Evolutionary conservation across 2,888 invertebrate genomes (phyloP), one percentile per base, ranked within the genome.

Genomic region (Metacarcinus magister): DNA sequence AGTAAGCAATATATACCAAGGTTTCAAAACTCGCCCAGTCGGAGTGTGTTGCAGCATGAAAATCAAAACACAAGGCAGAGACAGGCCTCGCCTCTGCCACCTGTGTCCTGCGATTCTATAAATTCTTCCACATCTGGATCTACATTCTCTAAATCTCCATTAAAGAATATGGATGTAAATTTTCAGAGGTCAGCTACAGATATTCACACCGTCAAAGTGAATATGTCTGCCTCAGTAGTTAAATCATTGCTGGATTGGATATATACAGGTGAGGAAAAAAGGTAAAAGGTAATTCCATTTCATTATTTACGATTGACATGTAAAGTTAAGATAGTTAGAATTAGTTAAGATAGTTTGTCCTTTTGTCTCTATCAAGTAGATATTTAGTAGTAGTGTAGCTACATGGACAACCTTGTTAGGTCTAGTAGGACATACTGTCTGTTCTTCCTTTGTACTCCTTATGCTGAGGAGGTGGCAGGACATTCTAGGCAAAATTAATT

Each of bases 181-280:
- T 3, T 48, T 2, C 54, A 44, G 10, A 44, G 32, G 46, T n/a
- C 60, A 13, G 39, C 44, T 67, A 67, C 39, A 43, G 32, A 23
- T 19, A 10, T 3, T 32, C 39, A n/a, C 28, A 87, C 46, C 28
- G 54, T 96, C 16, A 39, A 39, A 19, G 91, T 96, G 13, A 94
- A 94, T 39, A 96, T 96, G 95, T 94, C 95, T 43, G 91, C 94
- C 32, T 91, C 95, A 4, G 95, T 96, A 13, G 75, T 94, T 44
- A n/a, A 44, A 19, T 39, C 54, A n/a, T 46, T 96, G 39, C 91
- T 96, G 89, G 91, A 96, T 4, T 96, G 95, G 95, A 96, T 96
- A 3, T 94, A 96, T 44, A 96, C 92, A 23, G 95, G 95, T 95
- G 16, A 93, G 95, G 2, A 2, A 39, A 39, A 39, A 39, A 39